These are phyloP conservation scores for Gallinago stenura DNA, from an alignment of 2,797 vertebrate species.

Conservation along the genomic window DNA sequence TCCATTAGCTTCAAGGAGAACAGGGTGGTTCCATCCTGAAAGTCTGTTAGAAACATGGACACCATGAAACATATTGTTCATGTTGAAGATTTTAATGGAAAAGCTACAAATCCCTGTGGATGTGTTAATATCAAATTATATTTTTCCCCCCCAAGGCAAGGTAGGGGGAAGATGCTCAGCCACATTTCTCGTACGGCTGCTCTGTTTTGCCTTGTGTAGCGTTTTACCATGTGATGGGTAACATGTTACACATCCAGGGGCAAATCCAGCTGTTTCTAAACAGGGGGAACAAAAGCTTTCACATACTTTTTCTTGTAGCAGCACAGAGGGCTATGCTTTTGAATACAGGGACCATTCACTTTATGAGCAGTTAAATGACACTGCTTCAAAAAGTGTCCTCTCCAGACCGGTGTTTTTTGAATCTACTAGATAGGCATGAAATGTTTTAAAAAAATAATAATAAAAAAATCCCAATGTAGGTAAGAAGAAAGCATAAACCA, in stretches of 20 bases:
- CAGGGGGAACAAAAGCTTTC: background rate
- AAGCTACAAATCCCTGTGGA: background rate
- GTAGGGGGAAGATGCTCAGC: background rate
- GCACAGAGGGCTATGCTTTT: background rate
- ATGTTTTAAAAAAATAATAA: background rate
- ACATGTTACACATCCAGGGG: background rate
- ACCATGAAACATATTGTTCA: background rate
- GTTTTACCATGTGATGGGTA: background rate
- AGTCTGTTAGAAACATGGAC: background rate
- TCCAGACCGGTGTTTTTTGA: fast-evolving
- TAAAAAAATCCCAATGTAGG: background rate
- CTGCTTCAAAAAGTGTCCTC: background rate
- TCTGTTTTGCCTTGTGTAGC: background rate
- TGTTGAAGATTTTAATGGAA: background rate
- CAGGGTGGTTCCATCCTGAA: background rate
- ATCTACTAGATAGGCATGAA: background rate
- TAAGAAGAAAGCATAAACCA: background rate
- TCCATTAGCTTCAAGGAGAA: background rate
- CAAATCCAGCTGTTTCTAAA: background rate
- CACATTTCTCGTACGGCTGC: background rate
- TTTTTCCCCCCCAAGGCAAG: background rate
- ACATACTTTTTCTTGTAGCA: background rate
- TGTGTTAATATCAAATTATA: background rate
- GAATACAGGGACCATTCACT: background rate
- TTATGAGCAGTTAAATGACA: background rate